These are phyloP conservation scores for Falco cherrug DNA, from an alignment of 2,797 vertebrate genomes.

Conservation along the genomic window DNA sequence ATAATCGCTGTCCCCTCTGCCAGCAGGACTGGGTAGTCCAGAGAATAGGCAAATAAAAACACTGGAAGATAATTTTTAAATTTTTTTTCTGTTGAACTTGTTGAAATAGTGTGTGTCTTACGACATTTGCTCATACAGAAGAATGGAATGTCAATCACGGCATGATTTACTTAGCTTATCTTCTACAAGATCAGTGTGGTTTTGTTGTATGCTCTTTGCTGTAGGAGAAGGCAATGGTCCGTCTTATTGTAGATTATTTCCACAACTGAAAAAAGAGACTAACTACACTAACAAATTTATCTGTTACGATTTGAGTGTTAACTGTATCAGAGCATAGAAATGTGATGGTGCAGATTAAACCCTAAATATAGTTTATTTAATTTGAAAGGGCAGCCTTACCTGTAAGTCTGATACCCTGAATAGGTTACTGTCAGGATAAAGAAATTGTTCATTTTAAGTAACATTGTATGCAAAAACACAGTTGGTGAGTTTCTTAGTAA, in stretches of 20 bases:
- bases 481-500: background rate
- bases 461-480: background rate
- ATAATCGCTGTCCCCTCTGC: slow-evolving; percentile 98
- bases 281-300: background rate
- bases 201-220: background rate
- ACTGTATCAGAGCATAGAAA: background rate
- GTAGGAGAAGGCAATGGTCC: background rate
- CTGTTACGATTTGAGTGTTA: slow-evolving; percentile 29
- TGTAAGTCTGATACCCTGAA: background rate
- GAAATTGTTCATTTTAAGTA: background rate
- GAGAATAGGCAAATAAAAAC: slow-evolving; percentile 94
- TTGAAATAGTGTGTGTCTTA: background rate
- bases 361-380: background rate
- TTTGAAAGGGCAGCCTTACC: background rate
- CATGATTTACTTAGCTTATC: background rate
- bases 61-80: background rate
- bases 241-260: slow-evolving; percentile 26
- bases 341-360: background rate
- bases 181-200: background rate
- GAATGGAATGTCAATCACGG: background rate
- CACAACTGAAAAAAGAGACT: background rate
- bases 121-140: background rate
- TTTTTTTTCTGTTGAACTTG: background rate
- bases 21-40: slow-evolving; percentile 99
- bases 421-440: background rate